phyloP scores from a whole-genome alignment of 2,888 invertebrate genomes.

The Epicampocera succincta region DNA sequence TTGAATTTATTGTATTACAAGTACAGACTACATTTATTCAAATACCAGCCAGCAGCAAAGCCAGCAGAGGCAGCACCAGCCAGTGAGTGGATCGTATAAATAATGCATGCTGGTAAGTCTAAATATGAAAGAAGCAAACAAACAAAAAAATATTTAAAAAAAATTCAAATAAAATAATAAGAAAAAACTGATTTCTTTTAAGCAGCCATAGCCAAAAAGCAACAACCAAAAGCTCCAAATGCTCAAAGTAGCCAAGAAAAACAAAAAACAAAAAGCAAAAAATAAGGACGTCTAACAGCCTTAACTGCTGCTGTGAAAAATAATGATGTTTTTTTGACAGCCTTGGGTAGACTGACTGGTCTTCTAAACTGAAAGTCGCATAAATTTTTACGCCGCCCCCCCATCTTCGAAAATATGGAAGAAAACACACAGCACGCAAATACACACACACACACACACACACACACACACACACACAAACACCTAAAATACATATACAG shows the following conservation, averaged over 20 bases:
- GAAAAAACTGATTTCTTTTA: conserved; percentile 41
- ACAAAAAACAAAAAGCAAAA: conserved; percentile 17
- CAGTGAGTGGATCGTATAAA: conserved; percentile 54
- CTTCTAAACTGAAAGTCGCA: conserved; percentile 54
- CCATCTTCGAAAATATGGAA: conserved; percentile 5
- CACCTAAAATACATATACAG: no score
- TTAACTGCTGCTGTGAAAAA: conserved; percentile 62
- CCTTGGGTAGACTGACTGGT: conserved; percentile 51
- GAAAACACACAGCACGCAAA: neutral
- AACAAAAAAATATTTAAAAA: conserved; percentile 24
- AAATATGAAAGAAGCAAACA: conserved; percentile 22
- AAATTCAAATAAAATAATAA: conserved; percentile 11
- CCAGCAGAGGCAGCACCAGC: conserved; percentile 33
- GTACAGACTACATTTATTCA: conserved; percentile 49
- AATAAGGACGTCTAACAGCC: conserved; percentile 63
- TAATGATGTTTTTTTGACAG: conserved; percentile 67
- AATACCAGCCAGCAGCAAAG: conserved; percentile 44
- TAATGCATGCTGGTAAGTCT: conserved; percentile 62
- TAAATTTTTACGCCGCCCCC: conserved; percentile 55
- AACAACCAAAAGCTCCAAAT: conserved; percentile 42
- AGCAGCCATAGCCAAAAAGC: conserved; percentile 47
- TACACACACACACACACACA: neutral
- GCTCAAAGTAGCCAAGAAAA: conserved; percentile 41
- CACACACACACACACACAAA: no score
- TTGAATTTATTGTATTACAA: conserved; percentile 15